Evolutionary conservation across 2,113 vertebrate species (phyloP), one percentile per base, ranked within the genome.

Genomic region (Genyomyrus donnyi): DNA sequence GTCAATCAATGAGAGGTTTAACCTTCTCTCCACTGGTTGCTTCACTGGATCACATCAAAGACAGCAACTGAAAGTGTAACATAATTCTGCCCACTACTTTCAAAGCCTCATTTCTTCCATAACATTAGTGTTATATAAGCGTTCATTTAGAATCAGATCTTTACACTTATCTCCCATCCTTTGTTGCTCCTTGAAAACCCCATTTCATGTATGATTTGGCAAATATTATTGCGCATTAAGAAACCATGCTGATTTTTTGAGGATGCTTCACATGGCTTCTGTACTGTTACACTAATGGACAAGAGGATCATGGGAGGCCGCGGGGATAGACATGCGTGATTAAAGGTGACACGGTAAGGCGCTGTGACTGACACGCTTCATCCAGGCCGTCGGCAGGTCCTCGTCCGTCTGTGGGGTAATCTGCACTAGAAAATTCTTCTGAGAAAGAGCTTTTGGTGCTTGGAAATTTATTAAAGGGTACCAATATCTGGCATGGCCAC

Each of bases 271-370:
- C 21, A 52, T 27, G 46, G 21, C 52, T 24, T 49, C 74, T 52
- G 48, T 15, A 11, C 35, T 6, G 31, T 77, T 80, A 80, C 35
- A 80, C 74, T 42, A 42, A 80, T 42, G 35, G 27, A 21, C 84
- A 21, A 85, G 35, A 85, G 89, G 89, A 89, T 58, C 39, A 62
- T 62, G 89, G 89, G 80, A 89, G 27, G 52, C 10, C 77, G 8
- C 21, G 45, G 21, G n/a, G 24, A 88, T 45, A 58, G 19, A 85
- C 50, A 42, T 42, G n/a, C 4, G 4, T 58, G 89, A 84, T 84
- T 89, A 89, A 83, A 89, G 74, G 74, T 21, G 50, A 49, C 88
- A 50, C 42, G 8, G 46, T 3, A 11, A 15, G 24, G 74, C 9
- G 6, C n/a, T 24, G 27, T 17, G 24, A 66, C 24, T 46, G 39